Evolutionary conservation across 35 echinoderm and acorn worm species (phyloP), one percentile per base, ranked within the genome.

Genomic region (Strongylocentrotus purpuratus): DNA sequence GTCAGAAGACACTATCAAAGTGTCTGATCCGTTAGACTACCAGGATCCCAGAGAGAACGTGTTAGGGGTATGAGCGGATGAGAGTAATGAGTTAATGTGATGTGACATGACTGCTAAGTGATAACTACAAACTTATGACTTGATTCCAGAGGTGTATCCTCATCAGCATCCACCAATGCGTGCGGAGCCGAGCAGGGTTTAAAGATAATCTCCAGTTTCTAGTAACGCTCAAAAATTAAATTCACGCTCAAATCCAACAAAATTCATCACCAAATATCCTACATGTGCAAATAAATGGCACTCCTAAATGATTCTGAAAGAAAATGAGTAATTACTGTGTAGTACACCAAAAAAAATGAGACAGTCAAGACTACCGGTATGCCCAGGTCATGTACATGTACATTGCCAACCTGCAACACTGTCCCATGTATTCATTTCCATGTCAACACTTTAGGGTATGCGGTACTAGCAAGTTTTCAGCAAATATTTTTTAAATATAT

Each of bases 41-140:
- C 20, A 78, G 65, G 20, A 78, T 55, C 20, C 65, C 20, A 78
- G 20, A 28, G 65, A 78, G 20, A 78, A 18, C 52, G 28, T 78
- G 28, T 55, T 55, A 12, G 48, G 48, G 85, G 17, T n/a, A n/a
- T n/a, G 28, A 88, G 87, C 87, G 87, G 87, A 89, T 46, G 20
- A 89, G 87, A 89, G 87, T 89, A 89, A 89, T 89, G 87, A 89
- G 87, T 89, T 89, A 89, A 89, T 89, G 87, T 46, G 87, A 89
- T 18, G 87, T 89, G 87, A 89, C 87, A 89, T 45, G 20, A 32
- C 87, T 89, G 87, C 45, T 45, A 89, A 89, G 87, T 89, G 87
- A 89, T 89, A 33, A 45, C 33, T 46, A 45, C 31, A 17, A 89
- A 46, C 87, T 46, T 89, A 45, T 78, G 65, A 78, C 87, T 45